Base-by-base conservation (phyloP, 2,888 invertebrate species). In the Diabrotica balteata region DNA sequence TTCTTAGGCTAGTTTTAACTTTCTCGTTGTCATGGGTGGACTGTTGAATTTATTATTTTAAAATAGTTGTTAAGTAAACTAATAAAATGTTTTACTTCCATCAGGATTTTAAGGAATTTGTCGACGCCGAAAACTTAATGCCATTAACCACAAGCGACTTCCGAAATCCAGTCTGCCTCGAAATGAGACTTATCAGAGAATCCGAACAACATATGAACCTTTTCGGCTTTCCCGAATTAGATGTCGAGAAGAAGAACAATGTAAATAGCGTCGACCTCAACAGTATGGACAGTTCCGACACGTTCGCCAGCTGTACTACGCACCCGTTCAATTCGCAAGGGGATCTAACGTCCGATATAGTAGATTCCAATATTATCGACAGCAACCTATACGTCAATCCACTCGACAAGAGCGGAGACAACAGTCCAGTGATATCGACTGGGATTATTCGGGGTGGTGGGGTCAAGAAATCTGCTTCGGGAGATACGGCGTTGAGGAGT, bases 291-390 rank as follows among this genome's bases (percentile, higher is more conserved):
- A 92, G 95, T 86, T 93, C 95, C 81, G 97, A 97, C 86, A 97
- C 97, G 76, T 97, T 95, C 86, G 95, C 95, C 85, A 96, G 95
- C 86, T 97, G 97, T 88, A 93, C 95, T 87, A 96, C 97, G 81
- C 96, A 96, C 88, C 95, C 95, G 81, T 95, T 93, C 87, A 90
- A 93, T 85, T 95, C 95, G 80, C 93, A 94, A 87, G 86, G 84
- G 63, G 86, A 86, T 76, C 76, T 86, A 63, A 82, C 84, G n/a
- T 83, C 84, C n/a, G 84, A 85, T 68, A 79, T 82, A 54, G 84
- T 84, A 71, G 78, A 80, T 61, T 77, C 80, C 49, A 80, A 79
- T 76, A 84, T 86, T 60, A 72, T 82, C 55, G 91, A 91, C 84
- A 93, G 93, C 84, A 94, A 94, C 87, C 87, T 95, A 81, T 95